Base-by-base conservation (phyloP, 2,888 invertebrate species). In the Kuschelorhynchus macadamiae region DNA sequence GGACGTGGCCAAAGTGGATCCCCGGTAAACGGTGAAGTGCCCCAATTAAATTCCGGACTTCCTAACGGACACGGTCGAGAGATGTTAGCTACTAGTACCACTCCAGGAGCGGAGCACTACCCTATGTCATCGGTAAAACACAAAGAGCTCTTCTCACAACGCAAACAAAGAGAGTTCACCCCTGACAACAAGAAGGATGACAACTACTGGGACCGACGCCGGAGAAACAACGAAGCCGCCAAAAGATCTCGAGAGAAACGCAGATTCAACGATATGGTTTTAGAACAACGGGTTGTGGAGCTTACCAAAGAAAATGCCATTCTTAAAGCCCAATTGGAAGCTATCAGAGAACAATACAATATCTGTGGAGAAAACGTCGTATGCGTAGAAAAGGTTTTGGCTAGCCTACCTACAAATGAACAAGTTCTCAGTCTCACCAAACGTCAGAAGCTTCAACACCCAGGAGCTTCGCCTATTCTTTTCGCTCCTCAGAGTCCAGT, bases 101-200 rank as follows among this genome's bases (percentile, higher is more conserved):
- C 79, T 76, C 85, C 81, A 71, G 85, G 74, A 20, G 78, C 78
- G 0, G 82, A 82, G 11, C 74, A 65, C 57, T 91, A 85, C 82
- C 88, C 87, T 73, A 61, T 61, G 52, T 21, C 12, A n/a, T 79
- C 82, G 1, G 82, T 85, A 68, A 89, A 91, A 76, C 89, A 92
- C 74, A 95, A 95, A 80, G 95, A 95, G 74, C 87, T 94, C 78
- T 94, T 95, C 84, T 93, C 93, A 0, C 93, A 94, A 79, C 89
- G 97, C 77, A 97, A 97, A 81, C 97, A 97, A 81, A 88, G 98
- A 11, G 97, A 97, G 83, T 97, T 98, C 84, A 97, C 97, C 71
- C 97, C 97, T 0, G 97, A 97, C 82, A 94, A 90, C 84, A 96
- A 96, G 83, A 98, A 98, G 82, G 97, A 98, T 80, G 96, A 97